Conservation (phyloP, 2,888 invertebrate species). For the Trilocha varians region DNA sequence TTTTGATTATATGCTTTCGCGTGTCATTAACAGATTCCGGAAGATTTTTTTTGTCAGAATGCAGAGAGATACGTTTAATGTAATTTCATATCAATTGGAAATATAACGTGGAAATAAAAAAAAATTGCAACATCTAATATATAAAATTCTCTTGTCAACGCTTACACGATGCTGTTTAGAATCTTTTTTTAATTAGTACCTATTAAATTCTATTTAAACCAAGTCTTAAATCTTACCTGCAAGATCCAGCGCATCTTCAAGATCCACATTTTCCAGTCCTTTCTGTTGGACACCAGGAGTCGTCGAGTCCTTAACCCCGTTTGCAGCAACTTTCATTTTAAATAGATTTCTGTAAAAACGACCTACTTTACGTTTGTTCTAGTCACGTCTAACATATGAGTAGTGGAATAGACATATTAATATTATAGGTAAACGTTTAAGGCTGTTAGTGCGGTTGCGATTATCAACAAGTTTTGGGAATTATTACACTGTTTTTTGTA, state of each 20-base stretch:
- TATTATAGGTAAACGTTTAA: not conserved
- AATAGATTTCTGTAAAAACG: constrained; percentile 1
- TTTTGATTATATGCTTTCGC: too few relatives aligned
- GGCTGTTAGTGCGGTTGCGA: not conserved
- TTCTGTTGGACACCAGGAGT: constrained; percentile 5
- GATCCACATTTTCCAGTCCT: constrained; percentile 25
- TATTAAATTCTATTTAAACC: too few relatives aligned
- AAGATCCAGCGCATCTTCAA: constrained; percentile 49
- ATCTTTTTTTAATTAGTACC: too few relatives aligned
- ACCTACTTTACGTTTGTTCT: not conserved
- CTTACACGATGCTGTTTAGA: too few relatives aligned
- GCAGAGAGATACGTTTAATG: too few relatives aligned
- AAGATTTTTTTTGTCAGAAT: too few relatives aligned
- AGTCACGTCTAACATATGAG: not conserved
- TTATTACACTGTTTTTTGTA: not conserved
- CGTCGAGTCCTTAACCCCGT: constrained; percentile 8
- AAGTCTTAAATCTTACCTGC: constrained; percentile 41
- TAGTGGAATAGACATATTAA: not conserved
- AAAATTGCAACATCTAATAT: too few relatives aligned
- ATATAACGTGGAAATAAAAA: too few relatives aligned
- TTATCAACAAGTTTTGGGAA: not conserved
- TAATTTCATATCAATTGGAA: too few relatives aligned
- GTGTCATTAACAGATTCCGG: too few relatives aligned
- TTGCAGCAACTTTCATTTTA: constrained; percentile 4
- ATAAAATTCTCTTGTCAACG: too few relatives aligned